Evolutionary conservation across 1,140 invertebrate species (phyloP), one percentile per base, ranked within the genome.

Genomic region (Condylostylus longicornis): DNA sequence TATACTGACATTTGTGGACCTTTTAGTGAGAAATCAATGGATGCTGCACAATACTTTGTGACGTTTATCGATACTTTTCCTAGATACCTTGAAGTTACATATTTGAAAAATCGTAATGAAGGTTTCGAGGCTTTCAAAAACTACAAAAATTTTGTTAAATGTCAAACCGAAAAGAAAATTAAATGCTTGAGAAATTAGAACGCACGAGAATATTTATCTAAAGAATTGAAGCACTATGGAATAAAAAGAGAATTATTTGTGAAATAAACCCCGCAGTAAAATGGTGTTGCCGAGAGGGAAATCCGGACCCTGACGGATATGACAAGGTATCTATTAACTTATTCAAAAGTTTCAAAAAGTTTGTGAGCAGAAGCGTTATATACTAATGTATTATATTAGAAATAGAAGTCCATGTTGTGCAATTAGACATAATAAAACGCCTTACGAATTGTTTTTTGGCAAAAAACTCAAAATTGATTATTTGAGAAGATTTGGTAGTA

Each of bases 1-100:
- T 54, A 63, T 42, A 41, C 48, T n/a, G 61, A 63, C 43, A 29
- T 61, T 9, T 57, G 51, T 41, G 62, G 62, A 18, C 58, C 56
- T 12, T 55, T 58, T 50, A 45, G 50, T 21, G 36, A 34, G 4
- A 34, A 28, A 15, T 57, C 49, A 23, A 35, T 54, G 29, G 48
- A 52, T 25, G 45, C 46, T 19, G 41, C 49, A 8, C 36, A 35
- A 37, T 64, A 57, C 48, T 53, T 55, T 42, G n/a, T 63, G 2
- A 40, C 53, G 4, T 54, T 64, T 36, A 51, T 57, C 19, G 57
- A 65, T 51, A 57, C 63, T 38, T 51, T 30, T 34, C 47, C 41
- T 18, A 42, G 46, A 40, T 59, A 46, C 41, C 37, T 40, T 12
- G 50, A 53, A 36, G 43, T 62, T 14, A 62, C 50, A 38, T 55